Conservation (phyloP, 1,140 invertebrate species). For the Drosophila lacertosa region DNA sequence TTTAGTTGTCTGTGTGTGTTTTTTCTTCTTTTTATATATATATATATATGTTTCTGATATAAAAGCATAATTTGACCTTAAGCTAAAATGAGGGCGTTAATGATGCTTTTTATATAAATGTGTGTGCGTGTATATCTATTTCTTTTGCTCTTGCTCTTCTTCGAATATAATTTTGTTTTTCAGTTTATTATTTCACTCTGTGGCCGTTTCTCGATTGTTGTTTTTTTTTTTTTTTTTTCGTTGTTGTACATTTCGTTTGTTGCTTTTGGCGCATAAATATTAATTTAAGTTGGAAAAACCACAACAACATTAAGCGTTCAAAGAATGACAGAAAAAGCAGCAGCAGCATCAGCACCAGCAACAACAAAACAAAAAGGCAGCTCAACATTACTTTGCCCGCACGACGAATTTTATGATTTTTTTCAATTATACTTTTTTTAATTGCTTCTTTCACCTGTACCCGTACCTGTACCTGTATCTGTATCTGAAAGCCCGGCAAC, state of each 20-base stretch:
- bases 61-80: slow-evolving; percentile 82
- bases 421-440: slow-evolving; percentile 36
- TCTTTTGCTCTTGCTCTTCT: slow-evolving; percentile 44
- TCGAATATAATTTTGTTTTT: slow-evolving; percentile 40
- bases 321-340: slow-evolving; percentile 14
- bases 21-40: no score
- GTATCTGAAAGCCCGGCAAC: slow-evolving; percentile 15
- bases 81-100: slow-evolving; percentile 81
- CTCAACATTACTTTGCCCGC: slow-evolving; percentile 26
- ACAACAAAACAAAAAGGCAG: slow-evolving; percentile 31
- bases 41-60: slow-evolving; percentile 52
- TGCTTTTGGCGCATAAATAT: slow-evolving; percentile 75
- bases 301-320: slow-evolving; percentile 37
- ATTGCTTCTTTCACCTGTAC: slow-evolving; percentile 6
- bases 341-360: slow-evolving; percentile 14
- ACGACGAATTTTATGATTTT: slow-evolving; percentile 38
- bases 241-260: slow-evolving; percentile 53
- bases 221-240: slow-evolving; percentile 46
- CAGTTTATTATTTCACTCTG: slow-evolving; percentile 43
- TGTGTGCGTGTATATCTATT: slow-evolving; percentile 29
- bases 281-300: slow-evolving; percentile 68
- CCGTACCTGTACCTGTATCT: neutral
- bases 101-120: slow-evolving; percentile 68
- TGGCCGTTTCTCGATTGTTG: slow-evolving; percentile 26
- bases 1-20: slow-evolving; percentile 38